Percentiles rank a stretch among this genome's conserved stretches.
Evolutionary conservation across 2,113 vertebrate species (phyloP).

Genomic region (Thamnophis sirtalis): DNA sequence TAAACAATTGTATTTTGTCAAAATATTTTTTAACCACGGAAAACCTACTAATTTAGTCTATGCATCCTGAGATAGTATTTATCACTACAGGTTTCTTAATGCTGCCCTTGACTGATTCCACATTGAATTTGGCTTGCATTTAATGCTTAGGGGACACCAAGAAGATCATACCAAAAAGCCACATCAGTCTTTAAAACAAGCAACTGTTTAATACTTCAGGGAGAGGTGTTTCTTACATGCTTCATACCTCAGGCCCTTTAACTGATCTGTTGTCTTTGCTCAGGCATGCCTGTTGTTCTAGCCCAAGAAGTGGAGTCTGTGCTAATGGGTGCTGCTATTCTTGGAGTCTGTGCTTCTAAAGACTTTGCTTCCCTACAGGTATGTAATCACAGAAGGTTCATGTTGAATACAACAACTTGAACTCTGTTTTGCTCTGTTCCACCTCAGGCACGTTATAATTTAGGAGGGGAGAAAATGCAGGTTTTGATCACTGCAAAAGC

Average conservation of each 20-base stretch:
- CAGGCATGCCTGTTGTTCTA: slow-evolving; percentile 87
- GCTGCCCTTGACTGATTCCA: neutral
- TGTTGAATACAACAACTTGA: neutral
- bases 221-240: neutral
- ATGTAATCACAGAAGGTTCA: slow-evolving; percentile 40
- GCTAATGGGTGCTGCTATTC: slow-evolving; percentile 86
- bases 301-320: slow-evolving; percentile 89
- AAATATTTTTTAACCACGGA: neutral
- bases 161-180: neutral
- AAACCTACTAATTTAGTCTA: neutral
- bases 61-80: too few species aligned
- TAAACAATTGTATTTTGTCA: slow-evolving; percentile 1
- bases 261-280: slow-evolving; percentile 50
- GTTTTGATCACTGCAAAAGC: slow-evolving; percentile 26
- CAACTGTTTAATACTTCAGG: neutral
- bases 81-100: neutral
- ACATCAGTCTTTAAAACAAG: neutral
- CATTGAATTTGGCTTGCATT: slow-evolving; percentile 15
- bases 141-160: neutral
- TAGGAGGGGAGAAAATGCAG: slow-evolving; percentile 36
- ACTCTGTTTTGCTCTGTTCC: slow-evolving; percentile 27
- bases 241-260: slow-evolving; percentile 23
- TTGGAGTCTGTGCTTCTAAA: slow-evolving; percentile 89
- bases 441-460: slow-evolving; percentile 41
- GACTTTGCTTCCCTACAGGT: slow-evolving; percentile 88